Percentiles rank a stretch among this genome's conserved stretches.
These are phyloP conservation scores for Drosophila cognata DNA, from an alignment of 2,888 invertebrate species.

Conservation along the genomic window DNA sequence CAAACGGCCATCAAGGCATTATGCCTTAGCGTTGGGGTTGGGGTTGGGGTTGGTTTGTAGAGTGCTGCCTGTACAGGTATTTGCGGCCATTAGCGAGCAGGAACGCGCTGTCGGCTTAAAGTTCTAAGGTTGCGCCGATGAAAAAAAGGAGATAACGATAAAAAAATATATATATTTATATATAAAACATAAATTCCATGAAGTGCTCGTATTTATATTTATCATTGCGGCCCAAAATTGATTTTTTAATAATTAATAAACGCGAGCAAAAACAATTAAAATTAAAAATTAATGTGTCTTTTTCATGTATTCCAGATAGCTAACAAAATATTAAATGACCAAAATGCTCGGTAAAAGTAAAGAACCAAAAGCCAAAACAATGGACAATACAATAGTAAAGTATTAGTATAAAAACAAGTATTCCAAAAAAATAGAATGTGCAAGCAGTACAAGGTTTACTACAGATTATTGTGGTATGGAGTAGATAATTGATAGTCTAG, in stretches of 20 bases:
- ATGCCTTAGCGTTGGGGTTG: conserved; percentile 23
- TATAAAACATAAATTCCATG: conserved; percentile 18
- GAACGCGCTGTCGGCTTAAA: conserved; percentile 72
- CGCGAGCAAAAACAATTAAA: conserved; percentile 29
- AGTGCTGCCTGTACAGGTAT: conserved; percentile 60
- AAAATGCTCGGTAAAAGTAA: neutral
- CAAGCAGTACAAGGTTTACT: neutral
- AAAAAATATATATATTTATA: conserved; percentile 2
- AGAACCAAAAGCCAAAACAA: neutral
- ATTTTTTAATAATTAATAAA: conserved; percentile 49
- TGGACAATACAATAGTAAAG: neutral
- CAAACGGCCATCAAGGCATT: conserved; percentile 43
- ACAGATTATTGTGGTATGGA: neutral
- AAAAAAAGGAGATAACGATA: conserved; percentile 52
- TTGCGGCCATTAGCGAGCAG: conserved; percentile 70
- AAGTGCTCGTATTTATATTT: neutral
- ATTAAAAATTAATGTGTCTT: conserved; percentile 31
- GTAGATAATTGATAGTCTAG: neutral
- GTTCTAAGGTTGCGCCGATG: conserved; percentile 62
- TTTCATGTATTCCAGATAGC: neutral
- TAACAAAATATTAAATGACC: neutral
- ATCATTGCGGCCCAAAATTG: conserved; percentile 39
- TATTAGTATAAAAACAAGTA: neutral
- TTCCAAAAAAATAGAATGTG: neutral
- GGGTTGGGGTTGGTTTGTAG: neutral